Percentiles rank a stretch among this genome's conserved stretches.
These are phyloP conservation scores for Sphecodes monilicornis DNA, from an alignment of 2,888 invertebrate species.

Conservation along the genomic window DNA sequence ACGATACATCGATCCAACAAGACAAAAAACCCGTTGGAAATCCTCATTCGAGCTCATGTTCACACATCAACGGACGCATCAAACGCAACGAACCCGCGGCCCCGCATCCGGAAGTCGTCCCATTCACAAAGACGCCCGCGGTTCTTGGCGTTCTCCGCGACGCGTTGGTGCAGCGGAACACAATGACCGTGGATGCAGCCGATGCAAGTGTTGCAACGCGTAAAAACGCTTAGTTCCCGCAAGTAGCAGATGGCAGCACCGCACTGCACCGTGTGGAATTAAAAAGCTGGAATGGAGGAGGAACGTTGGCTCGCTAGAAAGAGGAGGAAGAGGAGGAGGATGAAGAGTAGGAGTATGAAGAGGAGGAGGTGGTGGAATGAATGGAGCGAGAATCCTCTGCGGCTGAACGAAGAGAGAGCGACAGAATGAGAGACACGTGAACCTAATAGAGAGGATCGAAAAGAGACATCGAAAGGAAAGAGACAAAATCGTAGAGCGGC, in stretches of 20 bases:
- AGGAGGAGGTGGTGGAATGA: conserved; percentile 44
- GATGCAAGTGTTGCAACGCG: conserved; percentile 50
- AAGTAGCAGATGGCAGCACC: conserved; percentile 81
- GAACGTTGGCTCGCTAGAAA: conserved; percentile 19
- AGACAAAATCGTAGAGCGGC: conserved; percentile 1
- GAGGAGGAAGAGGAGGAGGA: conserved; percentile 36
- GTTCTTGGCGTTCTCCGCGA: not conserved
- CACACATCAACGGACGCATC: not conserved
- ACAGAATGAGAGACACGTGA: conserved; percentile 7
- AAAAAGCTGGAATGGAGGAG: conserved; percentile 60
- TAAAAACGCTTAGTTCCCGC: conserved; percentile 73
- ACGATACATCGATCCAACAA: not conserved
- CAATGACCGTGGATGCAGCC: conserved; percentile 5
- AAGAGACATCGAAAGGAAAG: conserved; percentile 14
- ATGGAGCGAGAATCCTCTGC: conserved; percentile 15
- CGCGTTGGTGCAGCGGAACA: not conserved
- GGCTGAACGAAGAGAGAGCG: not conserved
- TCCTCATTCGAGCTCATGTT: not conserved
- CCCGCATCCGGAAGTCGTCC: not conserved
- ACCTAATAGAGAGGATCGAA: not conserved
- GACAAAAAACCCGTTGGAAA: not conserved
- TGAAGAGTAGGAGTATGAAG: conserved; percentile 19
- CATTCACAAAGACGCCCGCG: conserved; percentile 19
- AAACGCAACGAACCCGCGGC: not conserved
- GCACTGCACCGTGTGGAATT: conserved; percentile 69